A percentile compares a stretch with the other conserved stretches of the same genome.
Evolutionary conservation across 2,888 invertebrate genomes (phyloP).

Genomic region (Volucella inanis): DNA sequence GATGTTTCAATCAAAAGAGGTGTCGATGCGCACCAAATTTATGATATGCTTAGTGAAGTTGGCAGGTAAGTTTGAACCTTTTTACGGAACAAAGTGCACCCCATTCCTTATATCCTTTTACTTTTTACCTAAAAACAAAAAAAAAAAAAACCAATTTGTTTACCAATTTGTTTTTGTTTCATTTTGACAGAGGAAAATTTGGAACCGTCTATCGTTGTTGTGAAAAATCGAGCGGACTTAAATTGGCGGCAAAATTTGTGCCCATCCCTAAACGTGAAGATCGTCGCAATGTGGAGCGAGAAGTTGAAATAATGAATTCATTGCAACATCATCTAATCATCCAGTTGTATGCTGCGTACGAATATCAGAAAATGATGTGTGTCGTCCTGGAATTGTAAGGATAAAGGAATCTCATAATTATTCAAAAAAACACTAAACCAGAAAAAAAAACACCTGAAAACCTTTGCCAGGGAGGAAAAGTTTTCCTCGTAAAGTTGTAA

Average conservation of each 20-base stretch:
- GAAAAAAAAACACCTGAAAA: slow-evolving; percentile 28
- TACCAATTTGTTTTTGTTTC: background rate
- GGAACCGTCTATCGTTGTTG: slow-evolving; percentile 97
- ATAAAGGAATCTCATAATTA: slow-evolving; percentile 44
- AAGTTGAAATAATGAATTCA: slow-evolving; percentile 97
- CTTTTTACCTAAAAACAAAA: no score
- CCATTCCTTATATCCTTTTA: no score
- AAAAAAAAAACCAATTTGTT: no score
- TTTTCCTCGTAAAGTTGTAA: slow-evolving; percentile 15
- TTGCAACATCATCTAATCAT: slow-evolving; percentile 97
- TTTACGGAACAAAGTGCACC: background rate
- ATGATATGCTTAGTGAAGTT: slow-evolving; percentile 94
- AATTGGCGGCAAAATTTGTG: slow-evolving; percentile 96
- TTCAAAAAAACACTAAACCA: slow-evolving; percentile 17
- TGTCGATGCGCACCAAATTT: slow-evolving; percentile 93
- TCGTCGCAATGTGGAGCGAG: slow-evolving; percentile 94
- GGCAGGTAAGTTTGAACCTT: slow-evolving; percentile 89
- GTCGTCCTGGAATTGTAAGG: slow-evolving; percentile 98
- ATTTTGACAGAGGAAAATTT: slow-evolving; percentile 93
- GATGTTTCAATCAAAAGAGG: slow-evolving; percentile 93
- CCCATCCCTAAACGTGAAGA: slow-evolving; percentile 93
- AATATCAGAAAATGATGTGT: slow-evolving; percentile 96
- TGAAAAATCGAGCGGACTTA: slow-evolving; percentile 91
- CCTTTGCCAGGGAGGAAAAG: slow-evolving; percentile 8
- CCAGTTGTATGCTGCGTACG: slow-evolving; percentile 98